phyloP scores from a whole-genome alignment of 2,113 vertebrate genomes.

The Dipodomys stephensi region DNA sequence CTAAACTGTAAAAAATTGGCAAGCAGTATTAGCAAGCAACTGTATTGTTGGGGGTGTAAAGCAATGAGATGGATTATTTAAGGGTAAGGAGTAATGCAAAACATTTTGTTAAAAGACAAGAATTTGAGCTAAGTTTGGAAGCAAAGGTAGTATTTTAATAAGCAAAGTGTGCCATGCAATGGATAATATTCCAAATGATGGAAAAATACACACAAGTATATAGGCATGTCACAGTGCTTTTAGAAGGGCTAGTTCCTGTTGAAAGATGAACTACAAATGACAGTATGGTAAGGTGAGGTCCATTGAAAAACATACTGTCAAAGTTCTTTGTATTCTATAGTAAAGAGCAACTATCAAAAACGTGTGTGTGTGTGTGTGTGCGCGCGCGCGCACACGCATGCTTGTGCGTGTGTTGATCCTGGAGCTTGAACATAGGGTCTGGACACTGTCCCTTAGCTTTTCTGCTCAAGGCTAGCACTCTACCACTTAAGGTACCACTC shows the following conservation, averaged over 20 bases:
- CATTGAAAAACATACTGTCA: neutral
- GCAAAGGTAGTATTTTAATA: neutral
- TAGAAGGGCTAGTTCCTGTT: neutral
- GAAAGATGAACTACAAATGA: neutral
- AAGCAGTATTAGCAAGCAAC: conserved; percentile 31
- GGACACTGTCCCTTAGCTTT: no score
- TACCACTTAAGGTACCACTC: no score
- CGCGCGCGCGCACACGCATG: no score
- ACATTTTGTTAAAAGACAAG: conserved; percentile 1
- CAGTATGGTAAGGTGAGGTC: neutral
- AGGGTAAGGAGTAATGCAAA: conserved; percentile 9
- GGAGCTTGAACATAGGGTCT: no score
- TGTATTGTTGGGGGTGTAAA: neutral
- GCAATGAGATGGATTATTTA: conserved; percentile 16
- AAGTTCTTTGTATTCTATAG: neutral
- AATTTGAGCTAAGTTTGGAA: neutral
- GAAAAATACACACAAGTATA: neutral
- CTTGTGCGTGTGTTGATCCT: no score
- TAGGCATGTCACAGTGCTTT: neutral
- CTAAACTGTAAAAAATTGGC: conserved; percentile 33
- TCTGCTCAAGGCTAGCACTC: no score
- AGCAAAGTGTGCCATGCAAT: neutral
- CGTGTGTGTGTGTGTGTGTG: no score
- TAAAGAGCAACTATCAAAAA: neutral
- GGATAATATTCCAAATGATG: conserved; percentile 24